Evolutionary conservation across 2,888 invertebrate species (phyloP), one percentile per base, ranked within the genome.

Genomic region (Polietes domitor): DNA sequence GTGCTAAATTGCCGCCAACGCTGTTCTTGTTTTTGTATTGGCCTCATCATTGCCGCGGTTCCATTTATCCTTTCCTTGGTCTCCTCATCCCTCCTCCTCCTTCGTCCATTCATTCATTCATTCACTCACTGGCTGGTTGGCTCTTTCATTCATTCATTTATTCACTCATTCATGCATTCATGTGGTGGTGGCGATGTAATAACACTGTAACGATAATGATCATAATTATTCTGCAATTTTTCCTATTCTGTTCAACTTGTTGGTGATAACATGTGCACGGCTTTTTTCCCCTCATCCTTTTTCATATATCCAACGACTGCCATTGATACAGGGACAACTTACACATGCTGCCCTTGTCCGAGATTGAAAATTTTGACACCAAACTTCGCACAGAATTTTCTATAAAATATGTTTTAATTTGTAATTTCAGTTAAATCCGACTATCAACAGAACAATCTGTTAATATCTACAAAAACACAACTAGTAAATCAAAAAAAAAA

Each of bases 1-100:
- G 77, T 77, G 77, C 70, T 70, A 77, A 71, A 61, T 61, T 63
- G 19, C 43, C 70, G 21, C 70, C 77, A 17, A 47, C 71, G 41
- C 26, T 37, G 37, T n/a, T n/a, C n/a, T n/a, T 72, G 41, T 41
- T 41, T 15, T n/a, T 47, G 50, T n/a, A 12, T 28, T 63, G 12
- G 10, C 47, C 37, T 58, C 26, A 43, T 61, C 10, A 15, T 43
- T 2, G 7, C 9, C 61, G 47, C 28, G 15, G n/a, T 47, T 47
- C n/a, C 41, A 41, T 32, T 61, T n/a, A 28, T 10, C 26, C 26
- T 58, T 28, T 19, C 21, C 21, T 3, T 65, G 24, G n/a, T n/a
- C n/a, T 58, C 58, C 24, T 28, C 65, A 65, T 21, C 41, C 17
- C 32, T n/a, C n/a, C n/a, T n/a, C 28, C 61, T 28, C 15, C 26